These are phyloP conservation scores for Elysia chlorotica DNA, from an alignment of 1,140 invertebrate genomes.

Conservation along the genomic window DNA sequence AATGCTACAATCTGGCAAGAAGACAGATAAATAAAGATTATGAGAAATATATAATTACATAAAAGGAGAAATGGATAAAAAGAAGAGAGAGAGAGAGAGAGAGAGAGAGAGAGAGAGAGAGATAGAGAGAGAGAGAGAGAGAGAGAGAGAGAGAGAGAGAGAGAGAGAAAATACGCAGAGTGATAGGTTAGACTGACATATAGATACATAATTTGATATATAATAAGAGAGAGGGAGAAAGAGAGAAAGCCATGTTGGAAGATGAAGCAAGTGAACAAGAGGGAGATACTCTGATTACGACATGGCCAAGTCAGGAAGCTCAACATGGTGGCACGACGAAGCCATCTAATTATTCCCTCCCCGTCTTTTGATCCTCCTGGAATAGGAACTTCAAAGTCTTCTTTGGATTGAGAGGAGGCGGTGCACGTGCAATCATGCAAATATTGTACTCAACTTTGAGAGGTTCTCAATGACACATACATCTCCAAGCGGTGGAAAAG, in stretches of 20 bases:
- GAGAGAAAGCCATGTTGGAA: neutral
- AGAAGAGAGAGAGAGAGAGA: neutral
- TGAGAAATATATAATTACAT: neutral
- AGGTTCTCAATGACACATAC: no score
- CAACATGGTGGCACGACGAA: neutral
- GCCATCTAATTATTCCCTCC: no score
- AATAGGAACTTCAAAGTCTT: no score
- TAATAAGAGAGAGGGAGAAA: neutral
- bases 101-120: neutral
- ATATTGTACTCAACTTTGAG: no score
- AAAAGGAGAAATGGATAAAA: neutral
- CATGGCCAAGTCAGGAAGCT: neutral
- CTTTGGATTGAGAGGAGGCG: no score
- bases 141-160: neutral
- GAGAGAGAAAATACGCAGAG: neutral
- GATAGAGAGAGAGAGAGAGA: constrained; percentile 2
- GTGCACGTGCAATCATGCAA: no score
- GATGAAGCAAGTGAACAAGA: neutral
- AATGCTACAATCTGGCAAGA: neutral
- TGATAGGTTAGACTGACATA: neutral
- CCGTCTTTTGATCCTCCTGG: no score
- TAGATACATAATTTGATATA: neutral
- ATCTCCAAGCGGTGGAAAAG: no score
- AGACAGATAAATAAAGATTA: neutral
- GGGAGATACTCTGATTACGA: neutral